These are phyloP conservation scores for Rhizoglyphus robini DNA, from an alignment of 1,140 invertebrate genomes.

Conservation along the genomic window DNA sequence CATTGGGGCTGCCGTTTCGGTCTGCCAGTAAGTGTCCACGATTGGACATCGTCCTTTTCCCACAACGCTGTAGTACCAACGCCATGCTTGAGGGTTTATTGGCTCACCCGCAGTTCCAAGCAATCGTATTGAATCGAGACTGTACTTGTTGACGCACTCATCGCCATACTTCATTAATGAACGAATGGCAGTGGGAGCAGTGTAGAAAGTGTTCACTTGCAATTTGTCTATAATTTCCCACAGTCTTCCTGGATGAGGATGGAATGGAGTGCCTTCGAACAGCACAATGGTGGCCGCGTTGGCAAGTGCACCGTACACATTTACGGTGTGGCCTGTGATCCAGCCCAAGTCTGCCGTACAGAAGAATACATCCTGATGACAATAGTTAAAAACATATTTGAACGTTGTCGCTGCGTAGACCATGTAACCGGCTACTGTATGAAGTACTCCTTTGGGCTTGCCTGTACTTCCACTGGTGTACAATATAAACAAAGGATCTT, in stretches of 20 bases:
- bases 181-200: no score
- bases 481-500: constrained; percentile 65
- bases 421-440: constrained; percentile 85
- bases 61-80: constrained; percentile 84
- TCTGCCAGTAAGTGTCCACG: constrained; percentile 98
- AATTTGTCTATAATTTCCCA: constrained; percentile 89
- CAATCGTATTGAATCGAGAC: constrained; percentile 47
- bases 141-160: no score
- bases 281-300: constrained; percentile 68
- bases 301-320: no score
- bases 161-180: no score
- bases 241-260: constrained; percentile 60
- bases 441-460: constrained; percentile 90
- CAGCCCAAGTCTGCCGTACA: constrained; percentile 99
- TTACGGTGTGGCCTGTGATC: constrained; percentile 95
- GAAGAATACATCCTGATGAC: constrained; percentile 80
- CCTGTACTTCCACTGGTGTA: constrained; percentile 74
- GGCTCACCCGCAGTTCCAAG: constrained; percentile 91
- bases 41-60: constrained; percentile 58
- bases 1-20: constrained; percentile 67
- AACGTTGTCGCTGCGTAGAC: constrained; percentile 76
- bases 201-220: constrained; percentile 91
- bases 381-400: no score
- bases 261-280: no score
- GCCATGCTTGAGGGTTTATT: constrained; percentile 94